A percentile compares a stretch with the other conserved stretches of the same genome.
phyloP scores from a whole-genome alignment of 2,888 invertebrate species.

The Drosophila meridiana region DNA sequence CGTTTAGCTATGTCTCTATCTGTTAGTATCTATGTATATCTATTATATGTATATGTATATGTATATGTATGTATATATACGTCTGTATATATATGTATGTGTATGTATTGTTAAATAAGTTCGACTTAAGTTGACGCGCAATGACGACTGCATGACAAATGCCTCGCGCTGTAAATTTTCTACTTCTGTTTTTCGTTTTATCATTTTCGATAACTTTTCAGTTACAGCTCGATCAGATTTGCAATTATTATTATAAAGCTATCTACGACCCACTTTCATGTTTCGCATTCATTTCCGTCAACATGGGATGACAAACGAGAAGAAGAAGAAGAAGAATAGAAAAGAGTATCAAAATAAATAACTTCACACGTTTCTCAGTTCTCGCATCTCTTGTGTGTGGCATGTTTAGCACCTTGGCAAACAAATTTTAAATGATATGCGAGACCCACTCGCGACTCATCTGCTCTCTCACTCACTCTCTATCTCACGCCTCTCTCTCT shows the following conservation, averaged over 20 bases:
- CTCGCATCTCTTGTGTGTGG: slow-evolving; percentile 29
- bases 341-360: background rate
- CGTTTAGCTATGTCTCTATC: slow-evolving; percentile 28
- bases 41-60: background rate
- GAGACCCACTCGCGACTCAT: slow-evolving; percentile 23
- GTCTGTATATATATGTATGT: background rate
- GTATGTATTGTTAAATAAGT: slow-evolving; percentile 22
- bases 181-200: background rate
- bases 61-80: background rate
- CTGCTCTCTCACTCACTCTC: slow-evolving; percentile 8
- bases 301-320: background rate
- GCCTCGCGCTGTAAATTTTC: slow-evolving; percentile 43
- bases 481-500: slow-evolving; percentile 14
- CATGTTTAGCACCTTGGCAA: slow-evolving; percentile 59
- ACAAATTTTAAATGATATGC: slow-evolving; percentile 57
- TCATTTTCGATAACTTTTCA: background rate
- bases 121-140: slow-evolving; percentile 41
- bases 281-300: slow-evolving; percentile 9
- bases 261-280: background rate
- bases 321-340: background rate
- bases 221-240: slow-evolving; percentile 28
- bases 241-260: slow-evolving; percentile 13
- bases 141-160: slow-evolving; percentile 42
- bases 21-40: slow-evolving; percentile 6
- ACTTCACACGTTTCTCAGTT: slow-evolving; percentile 17